Percentiles rank a stretch among this genome's conserved stretches.
Conservation (phyloP, 2,797 vertebrate genomes). For the Fundulus diaphanus region DNA sequence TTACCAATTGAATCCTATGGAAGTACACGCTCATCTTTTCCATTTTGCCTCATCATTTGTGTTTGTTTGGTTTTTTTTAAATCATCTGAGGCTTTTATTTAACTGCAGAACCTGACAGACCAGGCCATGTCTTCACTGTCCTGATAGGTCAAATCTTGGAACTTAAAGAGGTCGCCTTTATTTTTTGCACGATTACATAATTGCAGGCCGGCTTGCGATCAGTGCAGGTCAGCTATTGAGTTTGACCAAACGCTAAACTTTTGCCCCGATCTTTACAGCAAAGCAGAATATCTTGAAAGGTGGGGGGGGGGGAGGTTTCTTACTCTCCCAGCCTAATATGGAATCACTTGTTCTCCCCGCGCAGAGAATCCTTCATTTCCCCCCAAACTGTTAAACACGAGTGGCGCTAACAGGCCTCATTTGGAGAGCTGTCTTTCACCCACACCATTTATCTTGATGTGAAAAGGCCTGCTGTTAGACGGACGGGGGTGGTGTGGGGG, state of each 20-base stretch:
- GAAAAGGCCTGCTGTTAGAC: slow-evolving; percentile 38
- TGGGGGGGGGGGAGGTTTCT: background rate
- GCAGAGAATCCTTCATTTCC: slow-evolving; percentile 48
- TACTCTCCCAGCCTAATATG: background rate
- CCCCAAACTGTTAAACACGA: slow-evolving; percentile 23
- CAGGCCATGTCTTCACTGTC: background rate
- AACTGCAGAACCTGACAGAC: background rate
- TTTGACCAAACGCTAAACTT: background rate
- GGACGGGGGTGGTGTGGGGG: too few relatives aligned
- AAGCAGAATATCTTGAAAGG: too few relatives aligned
- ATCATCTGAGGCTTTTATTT: background rate
- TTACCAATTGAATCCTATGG: background rate
- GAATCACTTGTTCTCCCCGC: slow-evolving; percentile 27
- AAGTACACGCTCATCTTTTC: background rate
- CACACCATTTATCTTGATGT: slow-evolving; percentile 47
- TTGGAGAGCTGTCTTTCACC: slow-evolving; percentile 66
- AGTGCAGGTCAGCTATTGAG: background rate
- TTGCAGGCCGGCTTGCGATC: background rate
- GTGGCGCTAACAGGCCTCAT: slow-evolving; percentile 55
- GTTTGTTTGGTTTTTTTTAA: background rate
- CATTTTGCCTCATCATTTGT: background rate
- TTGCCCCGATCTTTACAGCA: background rate
- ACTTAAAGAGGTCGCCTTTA: too few relatives aligned
- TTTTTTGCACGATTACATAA: too few relatives aligned
- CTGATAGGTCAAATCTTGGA: background rate